Conservation (phyloP, 2,797 vertebrate species). For the Lagocephalus sceleratus region DNA sequence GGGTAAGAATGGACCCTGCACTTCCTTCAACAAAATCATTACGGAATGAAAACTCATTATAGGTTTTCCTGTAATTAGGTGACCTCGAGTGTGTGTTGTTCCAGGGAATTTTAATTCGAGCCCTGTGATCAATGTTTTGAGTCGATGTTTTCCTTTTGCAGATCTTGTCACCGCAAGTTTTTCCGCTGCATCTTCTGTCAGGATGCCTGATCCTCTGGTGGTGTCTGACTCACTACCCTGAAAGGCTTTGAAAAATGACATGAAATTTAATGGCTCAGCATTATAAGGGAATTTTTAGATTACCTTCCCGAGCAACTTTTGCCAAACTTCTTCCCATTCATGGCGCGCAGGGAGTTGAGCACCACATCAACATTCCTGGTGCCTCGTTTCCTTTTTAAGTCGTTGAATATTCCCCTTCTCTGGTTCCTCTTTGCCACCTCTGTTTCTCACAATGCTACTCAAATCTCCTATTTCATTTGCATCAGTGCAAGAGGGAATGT, state of each 20-base stretch:
- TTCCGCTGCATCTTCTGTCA: constrained; percentile 20
- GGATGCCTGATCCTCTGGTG: constrained; percentile 20
- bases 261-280: constrained; percentile 31
- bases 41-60: constrained; percentile 1
- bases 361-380: constrained; percentile 1
- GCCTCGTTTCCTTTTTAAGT: not conserved
- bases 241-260: constrained; percentile 21
- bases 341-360: not conserved
- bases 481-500: constrained; percentile 23
- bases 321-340: constrained; percentile 19
- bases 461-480: constrained; percentile 24
- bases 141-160: constrained; percentile 5
- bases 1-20: not conserved
- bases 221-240: constrained; percentile 4
- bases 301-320: constrained; percentile 30
- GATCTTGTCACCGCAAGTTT: constrained; percentile 22
- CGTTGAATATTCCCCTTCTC: not conserved
- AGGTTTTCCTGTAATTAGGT: constrained; percentile 8
- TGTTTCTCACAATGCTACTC: constrained; percentile 8
- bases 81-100: constrained; percentile 28
- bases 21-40: constrained; percentile 6
- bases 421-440: constrained; percentile 8
- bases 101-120: constrained; percentile 23
- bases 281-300: constrained; percentile 23
- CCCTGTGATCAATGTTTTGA: constrained; percentile 13